Percentiles rank a stretch among this genome's conserved stretches.
Evolutionary conservation across 2,888 invertebrate species (phyloP).

Genomic region (Hemaris fuciformis): DNA sequence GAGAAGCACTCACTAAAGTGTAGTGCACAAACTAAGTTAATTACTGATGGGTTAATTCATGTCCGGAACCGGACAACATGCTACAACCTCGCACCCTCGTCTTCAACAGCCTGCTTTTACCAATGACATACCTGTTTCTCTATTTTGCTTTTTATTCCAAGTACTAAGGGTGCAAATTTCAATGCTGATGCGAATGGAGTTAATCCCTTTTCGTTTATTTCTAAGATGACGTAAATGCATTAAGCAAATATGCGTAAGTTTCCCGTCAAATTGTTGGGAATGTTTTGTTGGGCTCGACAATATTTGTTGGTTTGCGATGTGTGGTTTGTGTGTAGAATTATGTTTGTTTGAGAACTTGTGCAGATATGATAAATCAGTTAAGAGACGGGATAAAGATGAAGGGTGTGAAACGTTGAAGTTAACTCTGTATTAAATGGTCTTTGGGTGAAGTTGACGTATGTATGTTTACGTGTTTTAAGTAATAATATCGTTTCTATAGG

Average conservation of each 20-base stretch:
- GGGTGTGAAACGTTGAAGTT: conserved; percentile 66
- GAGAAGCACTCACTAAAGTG: conserved; percentile 33
- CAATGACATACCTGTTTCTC: conserved; percentile 4
- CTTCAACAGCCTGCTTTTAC: conserved; percentile 58
- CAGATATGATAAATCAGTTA: conserved; percentile 81
- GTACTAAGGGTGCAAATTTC: conserved; percentile 36
- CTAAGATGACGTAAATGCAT: conserved; percentile 56
- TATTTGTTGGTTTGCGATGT: conserved; percentile 58
- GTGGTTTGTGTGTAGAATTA: conserved; percentile 80
- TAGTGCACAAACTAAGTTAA: conserved; percentile 71
- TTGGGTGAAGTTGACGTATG: no score
- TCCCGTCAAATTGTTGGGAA: conserved; percentile 68
- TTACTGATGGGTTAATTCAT: conserved; percentile 59
- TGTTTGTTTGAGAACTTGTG: conserved; percentile 74
- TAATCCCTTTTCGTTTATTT: conserved; percentile 40
- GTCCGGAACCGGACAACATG: conserved; percentile 79
- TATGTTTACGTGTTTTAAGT: no score
- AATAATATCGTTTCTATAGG: no score
- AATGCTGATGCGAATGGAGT: conserved; percentile 22
- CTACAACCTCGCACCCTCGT: conserved; percentile 74
- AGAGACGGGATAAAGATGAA: conserved; percentile 57
- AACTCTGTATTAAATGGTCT: conserved; percentile 69
- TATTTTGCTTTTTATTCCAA: conserved; percentile 35
- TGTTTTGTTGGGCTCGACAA: conserved; percentile 55
- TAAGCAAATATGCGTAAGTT: conserved; percentile 71